Evolutionary conservation across 2,888 invertebrate genomes (phyloP), one percentile per base, ranked within the genome.

Genomic region (Stegophylla sp.): DNA sequence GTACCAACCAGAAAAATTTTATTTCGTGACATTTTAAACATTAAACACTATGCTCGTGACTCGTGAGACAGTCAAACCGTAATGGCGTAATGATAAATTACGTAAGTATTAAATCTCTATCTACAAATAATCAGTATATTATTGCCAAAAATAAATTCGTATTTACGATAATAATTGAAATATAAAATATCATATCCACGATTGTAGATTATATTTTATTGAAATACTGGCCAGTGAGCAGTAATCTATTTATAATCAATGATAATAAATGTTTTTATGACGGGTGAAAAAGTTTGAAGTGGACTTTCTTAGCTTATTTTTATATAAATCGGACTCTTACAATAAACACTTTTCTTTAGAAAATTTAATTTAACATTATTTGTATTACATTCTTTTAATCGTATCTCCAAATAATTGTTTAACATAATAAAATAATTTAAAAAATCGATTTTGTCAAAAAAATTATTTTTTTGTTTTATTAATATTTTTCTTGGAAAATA

Each of bases 171-270:
- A 66, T 66, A 26, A 34, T 34, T 34, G 34, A 34, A 34, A 34
- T 34, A 34, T n/a, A 41, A 64, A 43, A n/a, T n/a, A n/a, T 43
- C 41, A 43, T 20, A 64, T 23, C 5, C 20, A 64, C 17, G 43
- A 1, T 64, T 41, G 23, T 41, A 64, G 34, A 41, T 45, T 45
- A 45, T 45, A 20, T 41, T 20, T 64, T 20, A 41, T 64, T 64
- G 64, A 64, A 64, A 64, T 64, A 63, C 41, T 41, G 12, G 64
- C 12, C 64, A 41, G 41, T 64, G 64, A 64, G 41, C 13, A 64
- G 15, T 9, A 43, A 41, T 63, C 41, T 63, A 41, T 41, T 63
- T 13, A 4, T 63, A 63, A 41, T 41, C 41, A 41, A 64, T 64
- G 13, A 64, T 64, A 64, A 64, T 64, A 23, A 64, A 64, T 64